Evolutionary conservation across 2,113 vertebrate species (phyloP).

Genomic region (Channa maculata): DNA sequence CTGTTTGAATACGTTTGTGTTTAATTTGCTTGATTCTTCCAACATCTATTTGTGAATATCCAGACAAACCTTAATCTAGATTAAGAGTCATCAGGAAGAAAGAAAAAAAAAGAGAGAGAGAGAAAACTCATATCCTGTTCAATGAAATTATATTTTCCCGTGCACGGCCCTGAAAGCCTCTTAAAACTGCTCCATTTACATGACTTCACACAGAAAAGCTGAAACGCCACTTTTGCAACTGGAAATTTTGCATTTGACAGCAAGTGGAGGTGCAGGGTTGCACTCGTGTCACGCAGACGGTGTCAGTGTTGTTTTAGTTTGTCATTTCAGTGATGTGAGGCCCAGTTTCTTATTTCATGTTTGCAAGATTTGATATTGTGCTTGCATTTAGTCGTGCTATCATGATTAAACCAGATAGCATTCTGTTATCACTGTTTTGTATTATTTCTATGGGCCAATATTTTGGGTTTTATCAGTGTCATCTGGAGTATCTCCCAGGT

Average conservation of each 20-base stretch:
- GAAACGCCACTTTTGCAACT: slow-evolving; percentile 47
- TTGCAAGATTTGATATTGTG: slow-evolving; percentile 79
- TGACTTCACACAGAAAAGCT: slow-evolving; percentile 50
- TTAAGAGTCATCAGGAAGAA: slow-evolving; percentile 67
- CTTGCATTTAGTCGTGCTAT: slow-evolving; percentile 73
- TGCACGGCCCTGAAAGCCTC: slow-evolving; percentile 66
- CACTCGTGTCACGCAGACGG: slow-evolving; percentile 43
- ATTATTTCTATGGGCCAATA: slow-evolving; percentile 85
- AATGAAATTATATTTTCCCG: slow-evolving; percentile 76
- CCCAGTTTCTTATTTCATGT: slow-evolving; percentile 73
- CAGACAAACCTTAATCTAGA: slow-evolving; percentile 77
- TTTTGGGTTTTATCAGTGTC: slow-evolving; percentile 80
- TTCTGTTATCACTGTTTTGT: slow-evolving; percentile 75
- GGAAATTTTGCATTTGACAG: slow-evolving; percentile 33
- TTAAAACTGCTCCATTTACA: slow-evolving; percentile 73
- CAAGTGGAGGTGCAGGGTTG: slow-evolving; percentile 28
- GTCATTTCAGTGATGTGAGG: slow-evolving; percentile 54
- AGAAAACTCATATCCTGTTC: slow-evolving; percentile 77
- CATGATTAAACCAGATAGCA: slow-evolving; percentile 72
- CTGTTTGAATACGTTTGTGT: slow-evolving; percentile 71
- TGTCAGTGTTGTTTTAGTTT: slow-evolving; percentile 61
- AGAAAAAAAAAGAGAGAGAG: too few species aligned
- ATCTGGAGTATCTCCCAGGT: slow-evolving; percentile 80
- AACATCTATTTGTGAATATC: slow-evolving; percentile 70
- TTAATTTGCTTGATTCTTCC: slow-evolving; percentile 73